phyloP scores from a whole-genome alignment of 1,140 invertebrate genomes.

The Antheraea pernyi region DNA sequence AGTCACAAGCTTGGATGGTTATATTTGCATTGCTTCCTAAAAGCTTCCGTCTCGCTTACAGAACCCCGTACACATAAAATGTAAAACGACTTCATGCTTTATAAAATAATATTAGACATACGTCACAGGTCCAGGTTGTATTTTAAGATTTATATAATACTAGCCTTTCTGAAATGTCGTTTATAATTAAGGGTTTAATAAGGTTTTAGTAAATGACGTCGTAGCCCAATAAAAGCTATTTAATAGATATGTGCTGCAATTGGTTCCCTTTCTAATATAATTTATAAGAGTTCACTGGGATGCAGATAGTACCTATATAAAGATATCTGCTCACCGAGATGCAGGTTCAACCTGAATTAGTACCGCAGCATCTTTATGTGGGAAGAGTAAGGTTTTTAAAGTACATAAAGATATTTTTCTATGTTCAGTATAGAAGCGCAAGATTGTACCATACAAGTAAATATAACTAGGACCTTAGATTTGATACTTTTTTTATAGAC shows the following conservation, averaged over 20 bases:
- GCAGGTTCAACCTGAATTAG: slow-evolving; percentile 19
- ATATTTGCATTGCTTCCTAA: slow-evolving; percentile 61
- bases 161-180: slow-evolving; percentile 53
- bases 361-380: slow-evolving; percentile 43
- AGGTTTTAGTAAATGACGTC: slow-evolving; percentile 52
- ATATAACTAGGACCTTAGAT: slow-evolving; percentile 72
- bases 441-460: slow-evolving; percentile 71
- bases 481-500: slow-evolving; percentile 76
- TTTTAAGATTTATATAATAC: slow-evolving; percentile 60
- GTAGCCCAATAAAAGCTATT: slow-evolving; percentile 60
- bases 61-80: slow-evolving; percentile 40
- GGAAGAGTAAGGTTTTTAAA: slow-evolving; percentile 56
- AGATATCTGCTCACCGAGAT: slow-evolving; percentile 41
- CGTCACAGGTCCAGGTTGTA: slow-evolving; percentile 76
- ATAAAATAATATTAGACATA: slow-evolving; percentile 59
- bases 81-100: slow-evolving; percentile 50
- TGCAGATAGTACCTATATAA: slow-evolving; percentile 46
- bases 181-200: slow-evolving; percentile 69
- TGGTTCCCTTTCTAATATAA: slow-evolving; percentile 56
- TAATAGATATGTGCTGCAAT: slow-evolving; percentile 71
- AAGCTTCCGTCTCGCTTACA: slow-evolving; percentile 62
- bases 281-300: slow-evolving; percentile 46
- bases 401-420: slow-evolving; percentile 77
- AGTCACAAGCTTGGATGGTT: slow-evolving; percentile 40
- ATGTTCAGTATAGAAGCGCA: slow-evolving; percentile 67